phyloP scores from a whole-genome alignment of 2,888 invertebrate genomes.

The Tachystola acroxantha region DNA sequence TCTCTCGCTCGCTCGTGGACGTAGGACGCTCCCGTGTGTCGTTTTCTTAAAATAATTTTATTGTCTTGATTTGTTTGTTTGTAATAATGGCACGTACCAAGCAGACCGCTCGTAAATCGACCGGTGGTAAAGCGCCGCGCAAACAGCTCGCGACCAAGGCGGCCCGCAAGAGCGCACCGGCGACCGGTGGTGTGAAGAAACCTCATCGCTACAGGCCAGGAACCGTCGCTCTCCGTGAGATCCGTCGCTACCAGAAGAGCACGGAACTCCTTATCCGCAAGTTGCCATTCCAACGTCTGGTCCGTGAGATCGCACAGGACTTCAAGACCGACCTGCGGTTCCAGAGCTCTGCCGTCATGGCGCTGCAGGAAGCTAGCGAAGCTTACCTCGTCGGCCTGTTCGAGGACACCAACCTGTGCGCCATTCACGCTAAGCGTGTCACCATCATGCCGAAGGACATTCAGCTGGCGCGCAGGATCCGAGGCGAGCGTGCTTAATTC shows the following conservation, averaged over 20 bases:
- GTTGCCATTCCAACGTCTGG: constrained; percentile 90
- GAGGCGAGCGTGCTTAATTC: constrained; percentile 94
- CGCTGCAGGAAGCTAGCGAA: constrained; percentile 93
- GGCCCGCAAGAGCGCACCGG: constrained; percentile 95
- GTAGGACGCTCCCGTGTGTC: too few relatives aligned
- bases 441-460: constrained; percentile 84
- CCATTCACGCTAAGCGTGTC: constrained; percentile 8
- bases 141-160: constrained; percentile 97
- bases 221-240: constrained; percentile 97
- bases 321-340: constrained; percentile 98
- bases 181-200: constrained; percentile 97
- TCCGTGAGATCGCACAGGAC: constrained; percentile 98
- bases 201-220: constrained; percentile 98
- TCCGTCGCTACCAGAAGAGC: constrained; percentile 97
- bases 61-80: too few relatives aligned
- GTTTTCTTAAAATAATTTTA: too few relatives aligned
- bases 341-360: constrained; percentile 96
- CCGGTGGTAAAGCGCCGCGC: constrained; percentile 97
- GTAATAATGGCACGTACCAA: constrained; percentile 98
- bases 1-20: too few relatives aligned
- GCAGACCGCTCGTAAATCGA: constrained; percentile 98
- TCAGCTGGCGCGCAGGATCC: constrained; percentile 96
- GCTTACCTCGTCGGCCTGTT: constrained; percentile 85
- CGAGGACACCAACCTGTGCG: neutral
- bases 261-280: constrained; percentile 97